A percentile compares a stretch with the other conserved stretches of the same genome.
Evolutionary conservation across 1,140 invertebrate species (phyloP).

Genomic region (Gonatopus flavifemur): DNA sequence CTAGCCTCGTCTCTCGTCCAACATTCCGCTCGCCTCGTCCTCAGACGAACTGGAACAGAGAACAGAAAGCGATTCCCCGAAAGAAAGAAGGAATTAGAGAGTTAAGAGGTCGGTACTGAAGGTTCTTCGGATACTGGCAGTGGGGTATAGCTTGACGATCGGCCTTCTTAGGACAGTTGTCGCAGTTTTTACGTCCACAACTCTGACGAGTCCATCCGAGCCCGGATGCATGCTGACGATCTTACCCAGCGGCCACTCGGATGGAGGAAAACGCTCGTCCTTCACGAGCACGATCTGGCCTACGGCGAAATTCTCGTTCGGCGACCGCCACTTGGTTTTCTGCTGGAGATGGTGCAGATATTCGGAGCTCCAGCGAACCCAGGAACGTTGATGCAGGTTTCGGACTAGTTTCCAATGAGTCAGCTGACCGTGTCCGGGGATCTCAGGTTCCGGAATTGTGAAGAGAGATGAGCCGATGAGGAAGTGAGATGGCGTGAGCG

Average conservation of each 20-base stretch:
- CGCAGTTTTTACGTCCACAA: constrained; percentile 32
- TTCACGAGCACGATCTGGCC: constrained; percentile 21
- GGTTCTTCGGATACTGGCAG: no score
- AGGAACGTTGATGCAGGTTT: neutral
- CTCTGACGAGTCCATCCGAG: constrained; percentile 34
- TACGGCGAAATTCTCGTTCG: neutral
- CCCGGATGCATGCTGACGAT: constrained; percentile 28
- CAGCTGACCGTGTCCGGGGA: neutral
- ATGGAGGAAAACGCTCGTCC: constrained; percentile 20
- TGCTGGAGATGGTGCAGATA: neutral
- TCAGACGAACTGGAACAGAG: no score
- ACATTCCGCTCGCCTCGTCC: no score
- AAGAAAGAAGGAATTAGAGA: no score
- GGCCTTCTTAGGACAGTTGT: neutral
- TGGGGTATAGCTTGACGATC: no score
- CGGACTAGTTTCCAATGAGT: neutral
- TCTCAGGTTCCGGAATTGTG: neutral
- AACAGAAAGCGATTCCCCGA: no score
- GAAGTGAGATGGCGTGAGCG: neutral
- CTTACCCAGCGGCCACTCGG: constrained; percentile 5
- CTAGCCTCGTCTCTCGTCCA: no score
- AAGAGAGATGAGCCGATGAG: no score
- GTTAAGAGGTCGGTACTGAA: no score
- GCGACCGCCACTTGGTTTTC: neutral
- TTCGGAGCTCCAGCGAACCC: neutral